A percentile compares a stretch with the other conserved stretches of the same genome.
phyloP scores from a whole-genome alignment of 2,797 vertebrate genomes.

The Monodelphis domestica region DNA sequence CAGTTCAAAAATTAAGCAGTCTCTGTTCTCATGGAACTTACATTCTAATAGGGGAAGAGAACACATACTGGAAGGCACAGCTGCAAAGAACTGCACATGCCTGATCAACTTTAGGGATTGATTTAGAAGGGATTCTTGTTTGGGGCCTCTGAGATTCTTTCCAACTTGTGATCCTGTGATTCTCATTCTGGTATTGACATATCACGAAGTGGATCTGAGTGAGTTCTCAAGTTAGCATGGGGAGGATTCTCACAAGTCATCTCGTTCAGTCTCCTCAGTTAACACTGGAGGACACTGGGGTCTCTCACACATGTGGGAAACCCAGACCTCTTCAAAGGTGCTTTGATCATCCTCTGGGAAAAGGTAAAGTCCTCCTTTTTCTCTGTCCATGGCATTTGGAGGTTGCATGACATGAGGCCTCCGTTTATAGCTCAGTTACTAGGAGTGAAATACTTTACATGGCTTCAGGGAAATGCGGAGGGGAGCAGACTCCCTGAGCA shows the following conservation, averaged over 20 bases:
- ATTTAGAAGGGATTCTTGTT: neutral
- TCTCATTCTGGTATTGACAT: neutral
- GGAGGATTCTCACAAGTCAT: neutral
- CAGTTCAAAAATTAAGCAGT: neutral
- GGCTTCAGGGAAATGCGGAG: slow-evolving; percentile 67
- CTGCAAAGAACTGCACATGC: neutral
- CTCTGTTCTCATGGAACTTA: neutral
- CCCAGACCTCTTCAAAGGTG: slow-evolving; percentile 65
- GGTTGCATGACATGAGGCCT: slow-evolving; percentile 53
- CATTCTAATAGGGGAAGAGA: neutral
- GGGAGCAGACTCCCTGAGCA: slow-evolving; percentile 64
- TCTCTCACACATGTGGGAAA: slow-evolving; percentile 76
- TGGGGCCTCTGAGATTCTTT: neutral
- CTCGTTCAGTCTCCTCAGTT: neutral
- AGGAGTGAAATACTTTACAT: slow-evolving; percentile 75
- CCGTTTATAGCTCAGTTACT: slow-evolving; percentile 71
- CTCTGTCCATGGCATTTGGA: slow-evolving; percentile 52
- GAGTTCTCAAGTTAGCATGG: neutral
- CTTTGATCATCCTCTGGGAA: slow-evolving; percentile 71
- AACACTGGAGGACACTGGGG: neutral
- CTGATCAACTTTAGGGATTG: neutral
- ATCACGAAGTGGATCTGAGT: neutral
- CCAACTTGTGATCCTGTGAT: neutral
- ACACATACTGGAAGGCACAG: neutral
- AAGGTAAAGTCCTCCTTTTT: slow-evolving; percentile 61